phyloP scores from a whole-genome alignment of 1,140 invertebrate genomes.

The Drosophila athabasca region DNA sequence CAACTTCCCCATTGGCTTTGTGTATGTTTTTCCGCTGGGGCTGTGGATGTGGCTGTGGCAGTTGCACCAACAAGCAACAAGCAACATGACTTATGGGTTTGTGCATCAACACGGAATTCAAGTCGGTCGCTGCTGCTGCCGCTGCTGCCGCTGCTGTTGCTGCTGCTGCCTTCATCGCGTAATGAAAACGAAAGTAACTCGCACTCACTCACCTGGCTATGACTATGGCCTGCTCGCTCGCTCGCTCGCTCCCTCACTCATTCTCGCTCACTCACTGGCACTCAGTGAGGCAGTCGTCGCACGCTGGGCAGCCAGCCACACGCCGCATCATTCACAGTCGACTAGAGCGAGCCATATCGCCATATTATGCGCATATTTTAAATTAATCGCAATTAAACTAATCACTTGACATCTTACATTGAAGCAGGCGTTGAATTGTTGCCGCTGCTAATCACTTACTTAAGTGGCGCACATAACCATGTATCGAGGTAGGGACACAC shows the following conservation, averaged over 20 bases:
- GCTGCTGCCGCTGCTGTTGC: slow-evolving; percentile 15
- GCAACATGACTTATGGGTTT: slow-evolving; percentile 76
- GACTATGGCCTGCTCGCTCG: not conserved
- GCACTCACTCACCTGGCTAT: slow-evolving; percentile 30
- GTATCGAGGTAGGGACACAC: slow-evolving; percentile 19
- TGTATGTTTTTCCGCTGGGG: slow-evolving; percentile 27
- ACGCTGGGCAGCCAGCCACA: slow-evolving; percentile 4
- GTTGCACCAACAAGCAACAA: slow-evolving; percentile 54
- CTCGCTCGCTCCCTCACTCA: slow-evolving; percentile 14
- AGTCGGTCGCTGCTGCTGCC: slow-evolving; percentile 27
- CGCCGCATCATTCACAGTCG: slow-evolving; percentile 42
- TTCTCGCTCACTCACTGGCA: slow-evolving; percentile 13
- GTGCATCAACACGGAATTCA: slow-evolving; percentile 76
- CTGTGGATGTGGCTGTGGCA: slow-evolving; percentile 19
- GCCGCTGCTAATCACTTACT: slow-evolving; percentile 47
- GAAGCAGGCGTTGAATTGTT: slow-evolving; percentile 45
- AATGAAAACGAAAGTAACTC: slow-evolving; percentile 80
- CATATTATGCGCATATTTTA: slow-evolving; percentile 54
- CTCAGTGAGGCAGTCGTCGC: slow-evolving; percentile 1
- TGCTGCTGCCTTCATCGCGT: slow-evolving; percentile 41
- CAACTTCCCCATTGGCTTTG: slow-evolving; percentile 73
- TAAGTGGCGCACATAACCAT: slow-evolving; percentile 33
- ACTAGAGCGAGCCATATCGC: not conserved
- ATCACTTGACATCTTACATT: slow-evolving; percentile 55
- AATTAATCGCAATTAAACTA: slow-evolving; percentile 49